A percentile compares a stretch with the other conserved stretches of the same genome.
These are phyloP conservation scores for Acleris literana DNA, from an alignment of 2,888 invertebrate genomes.

Conservation along the genomic window DNA sequence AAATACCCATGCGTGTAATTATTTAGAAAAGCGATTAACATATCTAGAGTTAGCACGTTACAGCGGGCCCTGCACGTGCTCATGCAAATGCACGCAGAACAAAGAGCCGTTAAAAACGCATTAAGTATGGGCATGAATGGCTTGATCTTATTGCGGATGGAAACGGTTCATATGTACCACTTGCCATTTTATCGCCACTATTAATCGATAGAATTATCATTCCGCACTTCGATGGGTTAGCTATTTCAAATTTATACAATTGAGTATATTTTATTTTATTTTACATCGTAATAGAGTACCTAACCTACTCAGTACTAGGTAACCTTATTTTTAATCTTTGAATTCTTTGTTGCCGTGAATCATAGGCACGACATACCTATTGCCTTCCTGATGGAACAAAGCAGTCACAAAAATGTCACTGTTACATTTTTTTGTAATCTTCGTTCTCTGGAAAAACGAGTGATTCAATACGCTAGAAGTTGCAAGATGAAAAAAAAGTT, in stretches of 20 bases:
- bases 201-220: constrained; percentile 38
- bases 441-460: constrained; percentile 1
- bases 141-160: constrained; percentile 55
- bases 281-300: neutral
- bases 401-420: constrained; percentile 32
- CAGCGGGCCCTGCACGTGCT: constrained; percentile 53
- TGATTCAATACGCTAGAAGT: constrained; percentile 7
- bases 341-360: constrained; percentile 27
- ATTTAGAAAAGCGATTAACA: constrained; percentile 52
- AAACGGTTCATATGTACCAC: constrained; percentile 46
- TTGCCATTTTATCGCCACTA: constrained; percentile 39
- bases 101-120: constrained; percentile 61
- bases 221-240: constrained; percentile 26
- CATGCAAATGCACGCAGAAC: constrained; percentile 56
- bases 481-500: neutral
- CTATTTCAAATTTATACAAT: neutral
- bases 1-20: constrained; percentile 31
- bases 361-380: constrained; percentile 14
- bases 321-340: constrained; percentile 16
- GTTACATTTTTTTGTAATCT: constrained; percentile 26
- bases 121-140: constrained; percentile 54
- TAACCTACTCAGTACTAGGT: neutral
- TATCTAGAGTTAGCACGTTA: constrained; percentile 40
- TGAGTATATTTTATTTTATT: too few relatives aligned
- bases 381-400: constrained; percentile 30